Evolutionary conservation across 2,888 invertebrate species (phyloP), one percentile per base, ranked within the genome.

Genomic region (Fabriciana adippe): DNA sequence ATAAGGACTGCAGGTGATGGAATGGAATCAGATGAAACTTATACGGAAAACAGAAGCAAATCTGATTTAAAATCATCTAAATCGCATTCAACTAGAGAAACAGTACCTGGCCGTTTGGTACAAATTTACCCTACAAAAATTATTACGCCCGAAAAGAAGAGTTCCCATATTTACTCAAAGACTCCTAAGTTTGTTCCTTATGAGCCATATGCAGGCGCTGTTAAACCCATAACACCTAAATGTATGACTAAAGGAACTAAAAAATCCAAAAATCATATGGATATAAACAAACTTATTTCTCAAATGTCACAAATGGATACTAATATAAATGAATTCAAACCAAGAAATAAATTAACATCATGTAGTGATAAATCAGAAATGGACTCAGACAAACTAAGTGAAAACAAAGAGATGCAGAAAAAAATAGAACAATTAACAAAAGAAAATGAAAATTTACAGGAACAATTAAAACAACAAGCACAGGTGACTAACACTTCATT

Each of bases 181-280:
- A 95, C 95, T 74, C 97, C 97, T 0, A 97, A 96, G 81, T 97
- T 97, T 85, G 94, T 98, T 48, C 97, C 97, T 0, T 97, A 96
- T 76, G 97, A 98, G 80, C 97, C 97, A 0, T 97, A 97, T 80
- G 95, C 97, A 79, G 97, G 95, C 16, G 97, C 97, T 61, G 96
- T 97, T 0, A 96, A 95, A 80, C 96, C 97, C 8, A 96, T 97
- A 71, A 91, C 95, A 21, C 94, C 95, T 0, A 86, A 86, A 71
- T 83, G 92, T 71, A 86, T 87, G 62, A 79, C 81, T 21, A 89
- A 87, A 79, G 81, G 83, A n/a, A 75, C 78, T n/a, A 89, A 88
- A 73, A 89, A 86, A 73, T 92, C 89, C 0, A 90, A 77, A 76
- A 95, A 94, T 73, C 95, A 95, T 78, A 92, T 95, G 80, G 95